Evolutionary conservation across 2,113 vertebrate species (phyloP).

Genomic region (Corythornis vintsioides): DNA sequence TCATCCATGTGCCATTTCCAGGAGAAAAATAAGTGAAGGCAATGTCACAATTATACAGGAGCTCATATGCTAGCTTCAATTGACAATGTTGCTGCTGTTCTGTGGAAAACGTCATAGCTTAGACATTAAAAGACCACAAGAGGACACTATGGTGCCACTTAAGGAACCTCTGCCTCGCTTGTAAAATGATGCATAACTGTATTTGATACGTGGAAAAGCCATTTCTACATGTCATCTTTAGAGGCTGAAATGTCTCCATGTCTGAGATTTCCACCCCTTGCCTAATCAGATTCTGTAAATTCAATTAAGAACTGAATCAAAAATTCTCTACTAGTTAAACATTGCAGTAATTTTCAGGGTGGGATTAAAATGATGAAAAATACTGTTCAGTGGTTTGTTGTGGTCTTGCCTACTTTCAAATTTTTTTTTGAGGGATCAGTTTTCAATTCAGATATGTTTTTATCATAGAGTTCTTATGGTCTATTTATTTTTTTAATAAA

Average conservation of each 20-base stretch:
- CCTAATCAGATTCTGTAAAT: neutral
- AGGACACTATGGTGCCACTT: slow-evolving; percentile 44
- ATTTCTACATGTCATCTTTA: neutral
- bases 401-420: neutral
- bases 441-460: neutral
- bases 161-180: neutral
- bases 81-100: neutral
- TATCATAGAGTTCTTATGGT: neutral
- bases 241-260: neutral
- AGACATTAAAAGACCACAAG: slow-evolving; percentile 49
- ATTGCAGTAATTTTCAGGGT: neutral
- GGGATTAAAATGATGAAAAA: neutral
- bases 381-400: neutral
- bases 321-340: neutral
- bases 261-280: neutral
- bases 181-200: neutral
- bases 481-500: neutral
- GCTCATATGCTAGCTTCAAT: neutral
- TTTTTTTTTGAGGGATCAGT: neutral
- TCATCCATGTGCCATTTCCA: neutral
- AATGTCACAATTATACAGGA: neutral
- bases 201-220: neutral
- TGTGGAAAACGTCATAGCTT: neutral
- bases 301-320: neutral
- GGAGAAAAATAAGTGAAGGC: neutral